Conservation (phyloP, 2,113 vertebrate genomes). For the Clarias magur region DNA sequence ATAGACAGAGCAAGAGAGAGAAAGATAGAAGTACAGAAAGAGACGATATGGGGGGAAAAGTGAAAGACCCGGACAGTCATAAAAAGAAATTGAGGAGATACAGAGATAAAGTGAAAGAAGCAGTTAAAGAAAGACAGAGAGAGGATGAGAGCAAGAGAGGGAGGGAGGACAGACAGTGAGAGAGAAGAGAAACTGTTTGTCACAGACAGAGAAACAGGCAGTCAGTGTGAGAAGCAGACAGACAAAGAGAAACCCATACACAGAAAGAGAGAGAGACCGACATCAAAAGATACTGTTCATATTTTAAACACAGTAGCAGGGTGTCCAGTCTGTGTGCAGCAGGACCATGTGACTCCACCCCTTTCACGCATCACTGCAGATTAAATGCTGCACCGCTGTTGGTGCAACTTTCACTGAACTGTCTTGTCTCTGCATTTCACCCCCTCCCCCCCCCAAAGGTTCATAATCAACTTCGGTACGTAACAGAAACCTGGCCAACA, state of each 20-base stretch:
- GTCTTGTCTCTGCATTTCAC: background rate
- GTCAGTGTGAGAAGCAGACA: no score
- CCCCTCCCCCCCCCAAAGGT: background rate
- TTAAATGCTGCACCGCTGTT: background rate
- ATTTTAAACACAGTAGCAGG: background rate
- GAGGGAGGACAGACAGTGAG: background rate
- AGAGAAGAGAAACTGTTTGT: background rate
- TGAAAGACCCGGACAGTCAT: background rate
- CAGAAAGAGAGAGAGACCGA: background rate
- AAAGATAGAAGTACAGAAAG: background rate
- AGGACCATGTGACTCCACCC: background rate
- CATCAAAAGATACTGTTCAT: background rate
- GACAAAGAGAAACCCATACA: background rate
- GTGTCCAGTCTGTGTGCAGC: background rate
- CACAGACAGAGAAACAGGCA: no score
- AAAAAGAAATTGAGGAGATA: background rate
- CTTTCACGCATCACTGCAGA: background rate
- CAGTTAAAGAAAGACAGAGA: background rate
- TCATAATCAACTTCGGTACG: background rate
- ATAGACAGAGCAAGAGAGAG: background rate
- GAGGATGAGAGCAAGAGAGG: background rate
- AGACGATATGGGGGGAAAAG: background rate
- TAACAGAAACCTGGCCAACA: background rate
- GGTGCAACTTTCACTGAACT: background rate
- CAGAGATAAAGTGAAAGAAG: background rate